These are phyloP conservation scores for Gymnosoma rotundatum DNA, from an alignment of 2,888 invertebrate genomes.

Conservation along the genomic window DNA sequence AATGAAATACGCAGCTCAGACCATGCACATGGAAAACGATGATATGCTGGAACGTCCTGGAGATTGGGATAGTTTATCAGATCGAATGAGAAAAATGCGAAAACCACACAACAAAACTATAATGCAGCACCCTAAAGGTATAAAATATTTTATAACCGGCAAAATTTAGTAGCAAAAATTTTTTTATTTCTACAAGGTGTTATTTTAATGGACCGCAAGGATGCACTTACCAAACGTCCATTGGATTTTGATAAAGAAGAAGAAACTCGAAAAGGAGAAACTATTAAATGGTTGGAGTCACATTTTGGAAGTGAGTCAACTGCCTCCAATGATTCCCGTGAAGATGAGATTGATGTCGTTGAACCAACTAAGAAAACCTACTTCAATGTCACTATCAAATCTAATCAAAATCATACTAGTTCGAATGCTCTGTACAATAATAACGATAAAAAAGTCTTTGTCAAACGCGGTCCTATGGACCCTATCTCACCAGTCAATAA, in stretches of 20 bases:
- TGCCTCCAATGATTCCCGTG: slow-evolving; percentile 85
- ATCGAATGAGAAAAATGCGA: slow-evolving; percentile 87
- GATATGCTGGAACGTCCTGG: slow-evolving; percentile 86
- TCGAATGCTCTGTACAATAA: slow-evolving; percentile 76
- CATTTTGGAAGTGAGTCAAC: slow-evolving; percentile 94
- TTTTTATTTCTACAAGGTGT: slow-evolving; percentile 75
- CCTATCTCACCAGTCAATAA: slow-evolving; percentile 61
- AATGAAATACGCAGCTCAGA: slow-evolving; percentile 91
- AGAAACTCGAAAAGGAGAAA: slow-evolving; percentile 93
- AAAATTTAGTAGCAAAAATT: background rate
- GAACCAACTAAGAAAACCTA: slow-evolving; percentile 88
- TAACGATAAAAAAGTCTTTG: slow-evolving; percentile 77
- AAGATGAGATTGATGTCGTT: slow-evolving; percentile 82
- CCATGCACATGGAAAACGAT: slow-evolving; percentile 89
- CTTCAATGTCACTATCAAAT: slow-evolving; percentile 91
- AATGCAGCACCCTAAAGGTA: slow-evolving; percentile 83
- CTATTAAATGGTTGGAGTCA: slow-evolving; percentile 94
- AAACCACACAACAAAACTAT: slow-evolving; percentile 82
- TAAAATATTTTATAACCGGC: background rate
- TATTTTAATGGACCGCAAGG: slow-evolving; percentile 87
- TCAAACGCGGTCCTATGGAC: slow-evolving; percentile 82
- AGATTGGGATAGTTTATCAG: slow-evolving; percentile 91
- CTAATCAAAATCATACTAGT: slow-evolving; percentile 76
- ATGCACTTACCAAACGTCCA: slow-evolving; percentile 90
- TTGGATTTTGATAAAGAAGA: slow-evolving; percentile 94